Percentiles rank a stretch among this genome's conserved stretches.
phyloP scores from a whole-genome alignment of 2,113 vertebrate species.

The Oceanites oceanicus region DNA sequence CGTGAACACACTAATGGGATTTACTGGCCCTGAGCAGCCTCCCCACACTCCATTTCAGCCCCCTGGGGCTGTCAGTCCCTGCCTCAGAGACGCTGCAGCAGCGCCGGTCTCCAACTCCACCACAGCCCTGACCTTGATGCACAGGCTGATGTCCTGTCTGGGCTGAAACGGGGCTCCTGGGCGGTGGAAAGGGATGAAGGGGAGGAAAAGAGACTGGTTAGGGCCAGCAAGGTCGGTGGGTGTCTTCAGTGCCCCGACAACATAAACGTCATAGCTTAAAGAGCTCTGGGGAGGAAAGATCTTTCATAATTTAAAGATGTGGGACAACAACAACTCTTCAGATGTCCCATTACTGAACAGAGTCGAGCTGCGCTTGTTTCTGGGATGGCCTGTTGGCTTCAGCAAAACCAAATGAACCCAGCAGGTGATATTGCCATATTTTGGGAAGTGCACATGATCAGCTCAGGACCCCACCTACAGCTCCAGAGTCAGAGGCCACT shows the following conservation, averaged over 20 bases:
- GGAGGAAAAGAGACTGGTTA: not conserved
- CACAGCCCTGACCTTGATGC: not conserved
- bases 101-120: not conserved
- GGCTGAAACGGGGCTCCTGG: not conserved
- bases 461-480: not conserved
- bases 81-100: rapidly evolving
- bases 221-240: not conserved
- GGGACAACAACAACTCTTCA: not conserved
- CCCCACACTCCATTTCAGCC: rapidly evolving
- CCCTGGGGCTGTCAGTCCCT: not conserved
- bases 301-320: not conserved
- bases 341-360: not conserved
- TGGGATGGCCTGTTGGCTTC: not conserved
- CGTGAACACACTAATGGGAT: not conserved
- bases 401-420: not conserved
- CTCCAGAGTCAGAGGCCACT: not conserved
- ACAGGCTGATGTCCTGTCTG: not conserved
- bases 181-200: not conserved
- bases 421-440: not conserved
- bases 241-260: not conserved
- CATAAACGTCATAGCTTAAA: not conserved
- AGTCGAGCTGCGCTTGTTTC: not conserved
- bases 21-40: not conserved
- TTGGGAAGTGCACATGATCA: not conserved
- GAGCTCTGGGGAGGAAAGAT: not conserved